Evolutionary conservation across 2,888 invertebrate species (phyloP), one percentile per base, ranked within the genome.

Genomic region (Papilio gigon): DNA sequence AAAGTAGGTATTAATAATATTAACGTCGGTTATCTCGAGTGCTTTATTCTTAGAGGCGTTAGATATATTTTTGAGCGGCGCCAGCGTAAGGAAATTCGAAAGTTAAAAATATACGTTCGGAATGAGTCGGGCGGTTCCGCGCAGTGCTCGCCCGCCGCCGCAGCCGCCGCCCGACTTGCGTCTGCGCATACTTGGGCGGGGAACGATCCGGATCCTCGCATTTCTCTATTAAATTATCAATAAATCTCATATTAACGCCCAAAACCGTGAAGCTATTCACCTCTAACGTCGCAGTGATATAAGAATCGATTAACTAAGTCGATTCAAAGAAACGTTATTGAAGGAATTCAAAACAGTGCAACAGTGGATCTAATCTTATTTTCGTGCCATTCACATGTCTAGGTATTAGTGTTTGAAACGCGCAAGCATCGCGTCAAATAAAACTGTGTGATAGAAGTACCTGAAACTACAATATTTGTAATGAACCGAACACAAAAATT

Each of bases 41-140:
- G 60, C 59, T 60, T 50, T 72, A 70, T 35, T 33, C 1, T 12
- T 60, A 61, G 14, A 25, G 20, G 20, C 2, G 40, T 61, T 65
- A 25, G 70, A 44, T 50, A 70, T 50, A 64, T 72, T 68, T 74
- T 71, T 44, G 59, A 25, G 61, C 70, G 67, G 65, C 30, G 53
- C 59, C 65, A 63, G 71, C 73, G 78, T 74, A 77, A 76, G 75
- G 77, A 82, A 83, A 81, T 80, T 78, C 78, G 72, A 72, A 77
- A 84, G 87, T 87, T 91, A 91, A 88, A 90, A 90, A 90, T 90
- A 90, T 82, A 75, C 74, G 66, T 79, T 89, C 88, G 88, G 86
- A 80, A 79, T 74, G 72, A 71, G 80, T 90, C 91, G 90, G 79
- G 40, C 59, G 76, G 80, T 79, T 82, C 83, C 89, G 89, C 33